Base-by-base conservation (phyloP, 2,888 invertebrate species). In the Cephus pygmeus region DNA sequence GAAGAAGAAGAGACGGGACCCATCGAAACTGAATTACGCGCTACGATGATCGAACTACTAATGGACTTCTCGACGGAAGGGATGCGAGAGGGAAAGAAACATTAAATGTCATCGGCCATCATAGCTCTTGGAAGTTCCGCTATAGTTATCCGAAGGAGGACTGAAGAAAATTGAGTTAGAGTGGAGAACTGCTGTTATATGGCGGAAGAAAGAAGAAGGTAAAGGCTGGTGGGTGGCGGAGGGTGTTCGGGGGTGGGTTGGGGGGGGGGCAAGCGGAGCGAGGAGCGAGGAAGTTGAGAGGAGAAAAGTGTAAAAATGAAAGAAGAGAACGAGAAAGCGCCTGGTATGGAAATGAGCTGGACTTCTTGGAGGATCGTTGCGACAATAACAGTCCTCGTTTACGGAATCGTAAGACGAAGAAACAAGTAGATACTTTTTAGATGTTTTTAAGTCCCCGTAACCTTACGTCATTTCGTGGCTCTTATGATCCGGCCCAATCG, bases 301-400 rank as follows among this genome's bases (percentile, higher is more conserved):
- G 35, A 35, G 40, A 12, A 73, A 69, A 40, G 35, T 34, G 69
- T 69, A 56, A 56, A 56, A 56, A 56, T 56, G 56, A 9, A 56
- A 56, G 6, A 56, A 56, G 56, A 56, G 56, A 23, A 56, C 9
- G 23, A 56, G 82, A 84, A 81, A 56, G 80, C 82, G 80, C 78
- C 80, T 82, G 82, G 83, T 85, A 85, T 85, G 85, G 79, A 85
- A 85, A 85, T 82, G 81, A 82, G 81, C 23, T 56, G 56, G 56
- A 56, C 56, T 56, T 56, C 23, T 56, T 56, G 56, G 56, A 56
- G 56, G 56, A 56, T 23, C 23, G 56, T 56, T 56, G 56, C 56
- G 56, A 56, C 56, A 56, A 56, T 56, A 56, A 56, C 56, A 56
- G 56, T 56, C 56, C 23, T 56, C 56, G 56, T 56, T 56, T 56